Base-by-base conservation (phyloP, 2,113 vertebrate species). In the Actenoides lindsayi region DNA sequence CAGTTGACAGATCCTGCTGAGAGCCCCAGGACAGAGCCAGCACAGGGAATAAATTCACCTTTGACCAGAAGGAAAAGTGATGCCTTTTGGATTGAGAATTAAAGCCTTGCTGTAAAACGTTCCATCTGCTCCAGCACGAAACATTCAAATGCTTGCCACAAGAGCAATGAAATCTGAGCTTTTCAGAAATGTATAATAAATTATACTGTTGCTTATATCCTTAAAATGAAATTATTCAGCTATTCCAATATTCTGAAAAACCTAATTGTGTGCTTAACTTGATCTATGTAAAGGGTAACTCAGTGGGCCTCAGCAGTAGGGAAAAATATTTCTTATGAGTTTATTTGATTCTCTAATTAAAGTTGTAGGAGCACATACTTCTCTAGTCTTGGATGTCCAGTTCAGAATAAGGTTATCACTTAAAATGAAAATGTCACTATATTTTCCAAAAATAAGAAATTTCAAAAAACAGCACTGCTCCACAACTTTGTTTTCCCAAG, bases 1-100 rank as follows among this genome's bases (percentile, higher is more conserved):
- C 73, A 96, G 82, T 84, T 97, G 96, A 97, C 96, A 97, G 91
- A 92, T 15, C 59, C 63, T 93, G 94, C 95, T 97, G 91, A 83
- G 92, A 94, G 93, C 94, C 95, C 87, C 37, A 7, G 94, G 95
- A 97, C 81, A 95, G 91, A 94, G 74, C 91, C 74, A 96, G 85
- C 95, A 94, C 91, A 89, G 93, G 95, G 97, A 98, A 96, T 93
- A 97, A 91, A 82, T 94, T 96, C 96, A 97, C 95, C 91, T 97
- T 96, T 97, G 94, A 96, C 96, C 92, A 95, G 86, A 87, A 96
- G 89, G 78, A 94, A 90, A 92, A 96, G 76, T 19, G 5, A 83
- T 94, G 92, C 57, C 74, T 97, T 79, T 97, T 96, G 93, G 93
- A 89, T 78, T 53, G 79, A 93, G 89, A 94, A 93, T 70, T 90